Conservation (phyloP, 2,113 vertebrate genomes). For the Silurus asotus region DNA sequence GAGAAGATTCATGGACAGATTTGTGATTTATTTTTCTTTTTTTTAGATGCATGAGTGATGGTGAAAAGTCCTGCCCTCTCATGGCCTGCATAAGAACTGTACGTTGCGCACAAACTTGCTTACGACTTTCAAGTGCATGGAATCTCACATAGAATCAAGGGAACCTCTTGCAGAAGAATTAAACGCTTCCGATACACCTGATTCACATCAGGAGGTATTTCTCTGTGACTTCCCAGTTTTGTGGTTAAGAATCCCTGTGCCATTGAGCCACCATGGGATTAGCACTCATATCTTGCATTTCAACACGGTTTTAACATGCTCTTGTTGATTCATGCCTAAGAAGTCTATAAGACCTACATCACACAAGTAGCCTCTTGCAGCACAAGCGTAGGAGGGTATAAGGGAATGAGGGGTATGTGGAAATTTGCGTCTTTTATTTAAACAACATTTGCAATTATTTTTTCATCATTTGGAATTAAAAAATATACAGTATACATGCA, state of each 20-base stretch:
- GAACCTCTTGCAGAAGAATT: neutral
- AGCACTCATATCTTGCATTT: slow-evolving; percentile 9
- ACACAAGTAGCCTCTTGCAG: slow-evolving; percentile 15
- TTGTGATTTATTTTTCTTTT: neutral
- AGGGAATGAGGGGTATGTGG: neutral
- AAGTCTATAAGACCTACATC: neutral
- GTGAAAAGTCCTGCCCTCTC: slow-evolving; percentile 32
- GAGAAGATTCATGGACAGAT: neutral
- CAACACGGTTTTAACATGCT: neutral
- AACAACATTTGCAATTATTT: neutral
- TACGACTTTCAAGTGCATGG: neutral
- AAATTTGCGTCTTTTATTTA: neutral
- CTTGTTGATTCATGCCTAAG: slow-evolving; percentile 29
- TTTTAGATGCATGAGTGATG: neutral
- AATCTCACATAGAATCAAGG: neutral
- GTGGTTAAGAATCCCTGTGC: neutral
- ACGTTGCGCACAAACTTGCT: neutral
- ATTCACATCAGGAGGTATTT: neutral
- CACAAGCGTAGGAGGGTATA: neutral
- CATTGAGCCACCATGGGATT: neutral
- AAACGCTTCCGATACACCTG: neutral
- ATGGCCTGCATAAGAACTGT: slow-evolving; percentile 6
- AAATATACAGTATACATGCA: neutral
- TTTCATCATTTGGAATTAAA: neutral
- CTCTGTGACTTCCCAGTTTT: neutral